phyloP scores from a whole-genome alignment of 2,888 invertebrate species.

The Chrysolina americana region DNA sequence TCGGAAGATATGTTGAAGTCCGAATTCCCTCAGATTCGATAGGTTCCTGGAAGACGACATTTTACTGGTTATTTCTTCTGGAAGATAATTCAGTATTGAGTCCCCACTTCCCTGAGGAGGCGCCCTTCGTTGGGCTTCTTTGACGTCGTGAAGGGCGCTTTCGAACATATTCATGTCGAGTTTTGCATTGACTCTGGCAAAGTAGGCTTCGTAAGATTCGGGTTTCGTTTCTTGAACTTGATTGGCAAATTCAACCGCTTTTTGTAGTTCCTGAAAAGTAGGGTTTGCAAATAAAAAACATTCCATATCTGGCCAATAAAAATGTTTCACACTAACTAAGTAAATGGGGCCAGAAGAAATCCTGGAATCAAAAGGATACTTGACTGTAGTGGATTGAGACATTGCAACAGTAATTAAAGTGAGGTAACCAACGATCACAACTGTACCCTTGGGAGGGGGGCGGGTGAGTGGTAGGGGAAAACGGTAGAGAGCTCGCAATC shows the following conservation, averaged over 20 bases:
- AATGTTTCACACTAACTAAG: too few relatives aligned
- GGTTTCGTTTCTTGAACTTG: constrained; percentile 88
- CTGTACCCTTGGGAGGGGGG: too few relatives aligned
- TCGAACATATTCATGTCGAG: constrained; percentile 83
- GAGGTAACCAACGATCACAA: too few relatives aligned
- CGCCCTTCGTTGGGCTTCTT: constrained; percentile 83
- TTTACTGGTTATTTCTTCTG: constrained; percentile 80
- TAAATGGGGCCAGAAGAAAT: too few relatives aligned
- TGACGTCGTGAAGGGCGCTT: constrained; percentile 84
- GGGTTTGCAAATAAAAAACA: not conserved
- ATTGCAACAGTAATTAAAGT: too few relatives aligned
- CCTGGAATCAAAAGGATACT: too few relatives aligned
- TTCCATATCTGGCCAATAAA: too few relatives aligned
- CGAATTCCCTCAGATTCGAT: constrained; percentile 62
- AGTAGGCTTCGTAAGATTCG: constrained; percentile 93
- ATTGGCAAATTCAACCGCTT: constrained; percentile 90
- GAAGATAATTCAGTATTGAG: constrained; percentile 79
- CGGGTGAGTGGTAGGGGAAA: too few relatives aligned
- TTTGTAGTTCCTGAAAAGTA: constrained; percentile 80
- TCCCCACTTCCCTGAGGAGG: constrained; percentile 79
- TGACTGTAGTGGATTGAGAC: too few relatives aligned
- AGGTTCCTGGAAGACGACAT: constrained; percentile 63
- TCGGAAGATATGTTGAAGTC: constrained; percentile 67
- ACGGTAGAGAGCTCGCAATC: too few relatives aligned
- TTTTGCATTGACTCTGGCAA: constrained; percentile 90